Base-by-base conservation (phyloP, 2,888 invertebrate species). In the Leptopilina drosophilae region DNA sequence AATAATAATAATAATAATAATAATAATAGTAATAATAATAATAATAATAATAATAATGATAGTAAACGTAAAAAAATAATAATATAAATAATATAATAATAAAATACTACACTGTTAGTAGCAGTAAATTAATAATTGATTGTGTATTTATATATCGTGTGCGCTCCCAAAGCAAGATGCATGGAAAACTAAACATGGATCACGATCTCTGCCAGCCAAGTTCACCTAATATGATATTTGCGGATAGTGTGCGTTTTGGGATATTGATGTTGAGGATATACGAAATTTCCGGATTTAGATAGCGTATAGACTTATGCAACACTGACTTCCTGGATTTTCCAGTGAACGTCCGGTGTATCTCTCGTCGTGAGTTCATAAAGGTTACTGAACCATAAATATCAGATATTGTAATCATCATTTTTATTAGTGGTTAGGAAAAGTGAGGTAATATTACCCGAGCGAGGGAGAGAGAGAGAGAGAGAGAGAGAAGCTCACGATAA, bases 241-340 rank as follows among this genome's bases (percentile, higher is more conserved):
- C 49, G 56, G 33, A 56, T 33, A 33, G 56, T 49, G 14, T 56
- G n/a, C 56, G 53, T 73, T 73, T 73, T 49, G 9, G 12, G 56
- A 33, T 73, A 73, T 73, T 73, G 73, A 73, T 73, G 62, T 62
- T 33, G 73, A 73, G 56, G 73, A 56, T 73, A 53, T 56, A 33
- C 56, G 73, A 73, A 73, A 73, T 73, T 73, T 73, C 53, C 73
- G 73, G 73, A 73, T 73, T 73, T 73, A 73, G 73, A 73, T 56
- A 73, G 56, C 73, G 33, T 49, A 33, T 33, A 56, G 26, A 53
- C 26, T 73, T 33, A 33, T 56, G 33, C 73, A 56, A 8, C 73
- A 56, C 56, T 73, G 49, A n/a, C 73, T 73, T 26, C 26, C 53
- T 26, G n/a, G 15, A 59, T 20, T 33, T 33, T 62, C 20, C 2